Conservation (phyloP, 2,797 vertebrate species). For the Hoplostethus mediterraneus region DNA sequence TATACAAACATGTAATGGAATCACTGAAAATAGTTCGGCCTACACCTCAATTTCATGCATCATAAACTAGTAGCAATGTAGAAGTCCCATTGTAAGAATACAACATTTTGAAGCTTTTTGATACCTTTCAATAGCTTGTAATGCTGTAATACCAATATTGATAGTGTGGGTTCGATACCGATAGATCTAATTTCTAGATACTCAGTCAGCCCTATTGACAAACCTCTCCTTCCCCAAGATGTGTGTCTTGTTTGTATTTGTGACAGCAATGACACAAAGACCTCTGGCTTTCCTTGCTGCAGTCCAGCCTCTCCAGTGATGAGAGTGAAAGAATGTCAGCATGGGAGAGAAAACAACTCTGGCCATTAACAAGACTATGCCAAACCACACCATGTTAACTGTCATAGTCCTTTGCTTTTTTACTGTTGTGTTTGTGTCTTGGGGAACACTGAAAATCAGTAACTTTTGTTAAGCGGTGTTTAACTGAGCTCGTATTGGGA, state of each 20-base stretch:
- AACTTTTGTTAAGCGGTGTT: too few relatives aligned
- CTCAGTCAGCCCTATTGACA: constrained; percentile 26
- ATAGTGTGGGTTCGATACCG: background rate
- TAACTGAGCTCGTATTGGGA: background rate
- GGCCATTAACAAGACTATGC: constrained; percentile 15
- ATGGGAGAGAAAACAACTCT: constrained; percentile 23
- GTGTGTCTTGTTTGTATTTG: constrained; percentile 45
- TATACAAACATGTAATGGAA: background rate
- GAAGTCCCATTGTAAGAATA: background rate
- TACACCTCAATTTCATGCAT: background rate
- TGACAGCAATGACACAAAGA: constrained; percentile 46
- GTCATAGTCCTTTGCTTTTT: too few relatives aligned
- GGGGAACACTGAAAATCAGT: too few relatives aligned
- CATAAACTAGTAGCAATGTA: background rate
- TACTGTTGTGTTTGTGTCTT: too few relatives aligned
- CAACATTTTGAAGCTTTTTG: background rate
- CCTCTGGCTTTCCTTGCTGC: constrained; percentile 47
- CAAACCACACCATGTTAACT: background rate
- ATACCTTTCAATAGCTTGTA: background rate
- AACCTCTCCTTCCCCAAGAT: constrained; percentile 4
- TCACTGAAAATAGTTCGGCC: background rate
- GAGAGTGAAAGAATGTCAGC: constrained; percentile 25
- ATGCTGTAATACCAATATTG: background rate
- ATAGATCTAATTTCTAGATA: background rate
- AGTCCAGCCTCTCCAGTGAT: constrained; percentile 30